Base-by-base conservation (phyloP, 2,797 vertebrate species). In the Pseudomugil gertrudae region DNA sequence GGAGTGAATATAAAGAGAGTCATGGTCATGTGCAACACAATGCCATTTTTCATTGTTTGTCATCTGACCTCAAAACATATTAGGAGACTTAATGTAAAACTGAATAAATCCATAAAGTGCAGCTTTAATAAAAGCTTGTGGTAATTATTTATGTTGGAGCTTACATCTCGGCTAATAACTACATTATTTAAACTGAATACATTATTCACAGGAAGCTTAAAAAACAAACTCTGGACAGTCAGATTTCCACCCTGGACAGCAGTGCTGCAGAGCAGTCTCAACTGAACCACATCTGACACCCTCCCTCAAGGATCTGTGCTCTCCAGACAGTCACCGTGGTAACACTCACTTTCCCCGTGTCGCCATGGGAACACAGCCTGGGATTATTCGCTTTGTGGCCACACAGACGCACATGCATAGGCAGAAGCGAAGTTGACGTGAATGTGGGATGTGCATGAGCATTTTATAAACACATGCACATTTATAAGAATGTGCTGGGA, bases 281-380 rank as follows among this genome's bases (percentile, higher is more conserved):
- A 61, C 66, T 48, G 27, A 64, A 74, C 38, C 73, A 66, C 72
- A 66, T 84, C 60, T 63, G 71, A 83, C 74, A 66, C 58, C 54
- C 65, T 74, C 73, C 71, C 59, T 79, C 58, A 64, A 70, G 65
- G 76, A 84, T 72, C 63, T 78, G 74, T 69, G 74, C 65, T 77
- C 69, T 68, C 55, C 57, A 81, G 83, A 76, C 86, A 75, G 87
- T 90, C 86, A 78, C 85, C 68, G 69, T 90, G 88, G 90, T 78
- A 90, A 91, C 90, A 80, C 77, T 84, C 78, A 66, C 71, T 83
- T 84, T 90, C 74, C 74, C 81, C 65, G 72, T 80, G 92, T 93
- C 81, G 51, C 84, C 90, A 93, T 92, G 90, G 92, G 84, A 90
- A 92, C 92, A 71, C 62, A 55, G 71, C 62, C 48, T 36, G 57